Evolutionary conservation across 2,113 vertebrate genomes (phyloP).

Genomic region (Arizona elegans): DNA sequence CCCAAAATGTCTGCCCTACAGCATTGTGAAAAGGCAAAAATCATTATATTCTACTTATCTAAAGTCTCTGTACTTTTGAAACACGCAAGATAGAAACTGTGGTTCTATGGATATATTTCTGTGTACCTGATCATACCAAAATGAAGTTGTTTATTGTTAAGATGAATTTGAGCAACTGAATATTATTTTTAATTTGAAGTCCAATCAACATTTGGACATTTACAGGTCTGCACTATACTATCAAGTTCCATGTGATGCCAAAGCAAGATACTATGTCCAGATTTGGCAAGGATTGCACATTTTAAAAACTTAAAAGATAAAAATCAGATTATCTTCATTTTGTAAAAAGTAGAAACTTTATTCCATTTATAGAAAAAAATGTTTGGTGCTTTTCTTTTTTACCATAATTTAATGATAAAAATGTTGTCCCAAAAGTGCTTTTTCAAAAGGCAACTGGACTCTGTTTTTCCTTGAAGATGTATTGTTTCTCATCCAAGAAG

Average conservation of each 20-base stretch:
- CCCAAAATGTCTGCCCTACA: background rate
- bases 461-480: background rate
- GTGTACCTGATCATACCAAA: background rate
- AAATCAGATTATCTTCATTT: background rate
- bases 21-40: background rate
- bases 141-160: background rate
- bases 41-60: background rate
- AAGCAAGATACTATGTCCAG: background rate
- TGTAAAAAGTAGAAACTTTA: background rate
- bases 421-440: background rate
- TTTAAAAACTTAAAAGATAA: background rate
- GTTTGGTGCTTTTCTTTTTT: background rate
- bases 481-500: background rate
- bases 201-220: background rate
- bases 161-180: background rate
- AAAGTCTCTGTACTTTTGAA: background rate
- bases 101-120: background rate
- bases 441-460: background rate
- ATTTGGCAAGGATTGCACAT: background rate
- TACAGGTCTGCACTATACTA: background rate
- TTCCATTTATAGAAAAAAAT: background rate
- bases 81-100: background rate
- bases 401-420: background rate
- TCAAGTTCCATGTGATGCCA: background rate
- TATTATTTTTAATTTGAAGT: background rate